Evolutionary conservation across 2,797 vertebrate species (phyloP).

Genomic region (Brachymystax lenok): DNA sequence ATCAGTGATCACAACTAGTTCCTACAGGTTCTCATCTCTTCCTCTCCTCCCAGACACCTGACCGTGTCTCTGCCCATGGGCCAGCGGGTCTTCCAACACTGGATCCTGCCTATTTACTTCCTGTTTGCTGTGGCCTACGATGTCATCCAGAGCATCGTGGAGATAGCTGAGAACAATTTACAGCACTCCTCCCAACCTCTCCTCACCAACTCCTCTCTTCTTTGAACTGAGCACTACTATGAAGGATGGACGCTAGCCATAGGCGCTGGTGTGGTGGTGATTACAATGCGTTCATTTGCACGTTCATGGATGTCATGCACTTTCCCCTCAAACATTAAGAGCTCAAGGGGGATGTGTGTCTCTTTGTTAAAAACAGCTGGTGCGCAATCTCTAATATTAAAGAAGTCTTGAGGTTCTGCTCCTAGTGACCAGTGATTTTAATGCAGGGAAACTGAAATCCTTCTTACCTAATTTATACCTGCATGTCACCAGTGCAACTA

Average conservation of each 20-base stretch:
- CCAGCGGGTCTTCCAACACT: constrained; percentile 63
- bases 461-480: too few relatives aligned
- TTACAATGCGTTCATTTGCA: not conserved
- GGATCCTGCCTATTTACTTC: constrained; percentile 76
- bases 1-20: not conserved
- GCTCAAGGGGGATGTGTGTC: too few relatives aligned
- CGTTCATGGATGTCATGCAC: not conserved
- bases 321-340: not conserved
- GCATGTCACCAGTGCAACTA: too few relatives aligned
- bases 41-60: constrained; percentile 55
- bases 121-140: constrained; percentile 76
- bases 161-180: constrained; percentile 54
- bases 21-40: not conserved
- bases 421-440: too few relatives aligned
- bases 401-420: too few relatives aligned
- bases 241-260: not conserved
- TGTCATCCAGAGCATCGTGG: constrained; percentile 61
- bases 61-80: constrained; percentile 58
- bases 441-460: too few relatives aligned
- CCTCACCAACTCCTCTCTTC: constrained; percentile 48
- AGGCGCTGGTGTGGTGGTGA: not conserved
- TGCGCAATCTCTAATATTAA: too few relatives aligned
- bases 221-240: constrained; percentile 11
- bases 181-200: constrained; percentile 30
- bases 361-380: too few relatives aligned